Percentiles rank a stretch among this genome's conserved stretches.
These are phyloP conservation scores for Lacerta bilineata DNA, from an alignment of 2,797 vertebrate genomes.

Conservation along the genomic window DNA sequence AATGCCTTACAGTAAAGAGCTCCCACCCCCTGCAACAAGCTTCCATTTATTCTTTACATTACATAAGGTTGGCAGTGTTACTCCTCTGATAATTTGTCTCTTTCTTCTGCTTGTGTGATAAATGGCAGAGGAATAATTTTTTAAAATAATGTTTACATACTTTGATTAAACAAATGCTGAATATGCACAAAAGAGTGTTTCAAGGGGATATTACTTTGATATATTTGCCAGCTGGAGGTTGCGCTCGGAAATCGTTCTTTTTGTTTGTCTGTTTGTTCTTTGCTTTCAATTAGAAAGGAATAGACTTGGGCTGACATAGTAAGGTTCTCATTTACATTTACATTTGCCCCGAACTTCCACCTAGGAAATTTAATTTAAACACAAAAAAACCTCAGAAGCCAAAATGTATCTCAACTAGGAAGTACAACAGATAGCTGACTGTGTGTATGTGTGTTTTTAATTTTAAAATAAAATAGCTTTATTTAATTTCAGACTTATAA, in stretches of 20 bases:
- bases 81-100: slow-evolving; percentile 38
- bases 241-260: not conserved
- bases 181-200: slow-evolving; percentile 27
- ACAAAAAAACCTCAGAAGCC: not conserved
- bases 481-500: too few relatives aligned
- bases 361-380: not conserved
- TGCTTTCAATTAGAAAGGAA: slow-evolving; percentile 16
- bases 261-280: slow-evolving; percentile 23
- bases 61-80: slow-evolving; percentile 3
- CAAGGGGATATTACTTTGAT: slow-evolving; percentile 38
- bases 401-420: not conserved
- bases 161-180: slow-evolving; percentile 39
- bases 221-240: slow-evolving; percentile 9
- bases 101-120: slow-evolving; percentile 32
- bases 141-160: slow-evolving; percentile 39
- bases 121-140: slow-evolving; percentile 22
- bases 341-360: not conserved
- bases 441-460: too few relatives aligned
- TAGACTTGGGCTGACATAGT: not conserved
- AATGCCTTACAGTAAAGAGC: slow-evolving; percentile 41
- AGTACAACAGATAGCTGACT: not conserved
- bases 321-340: slow-evolving; percentile 1
- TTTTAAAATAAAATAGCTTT: too few relatives aligned
- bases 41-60: slow-evolving; percentile 36
- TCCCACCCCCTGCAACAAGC: slow-evolving; percentile 7